Evolutionary conservation across 2,113 vertebrate species (phyloP), one percentile per base, ranked within the genome.

Genomic region (Rhipidura dahli): DNA sequence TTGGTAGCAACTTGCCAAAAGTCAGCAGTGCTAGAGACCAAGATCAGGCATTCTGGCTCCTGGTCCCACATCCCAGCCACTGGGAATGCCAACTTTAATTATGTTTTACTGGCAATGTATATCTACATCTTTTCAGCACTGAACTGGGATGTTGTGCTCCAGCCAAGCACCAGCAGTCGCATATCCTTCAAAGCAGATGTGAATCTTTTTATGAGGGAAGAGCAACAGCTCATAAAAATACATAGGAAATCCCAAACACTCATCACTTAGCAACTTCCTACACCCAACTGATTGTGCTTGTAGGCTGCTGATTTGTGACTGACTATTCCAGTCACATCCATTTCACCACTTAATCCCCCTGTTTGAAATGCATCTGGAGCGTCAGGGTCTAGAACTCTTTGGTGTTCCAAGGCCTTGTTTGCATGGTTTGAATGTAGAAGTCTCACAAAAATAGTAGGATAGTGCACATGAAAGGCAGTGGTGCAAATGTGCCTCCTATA

Each of bases 41-140:
- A 66, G 63, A 61, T 91, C 53, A 79, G 83, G 69, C 69, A 72
- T 94, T 87, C 66, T 94, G 92, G 72, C 92, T 96, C 30, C 59
- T 73, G 64, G 24, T 93, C 54, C 66, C 19, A 9, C 57, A 66
- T 68, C n/a, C 68, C 64, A 77, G 82, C 47, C 76, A 33, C 83
- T 71, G 60, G 68, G 60, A 92, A 86, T 88, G 96, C 76, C 90
- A 96, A 33, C 60, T 95, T 95, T 92, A 92, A 91, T 95, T 95
- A 95, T 53, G 47, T 86, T 94, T 95, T 93, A 51, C 49, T 96
- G 85, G 76, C 88, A 95, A 50, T 31, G 37, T 68, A 20, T 64
- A 92, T 80, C 79, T 91, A 10, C 80, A 54, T 70, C 65, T 94
- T 77, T 85, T 88, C 79, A 81, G 64, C 70, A 71, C 70, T 59